These are phyloP conservation scores for Coilia nasus DNA, from an alignment of 2,797 vertebrate species.

Conservation along the genomic window DNA sequence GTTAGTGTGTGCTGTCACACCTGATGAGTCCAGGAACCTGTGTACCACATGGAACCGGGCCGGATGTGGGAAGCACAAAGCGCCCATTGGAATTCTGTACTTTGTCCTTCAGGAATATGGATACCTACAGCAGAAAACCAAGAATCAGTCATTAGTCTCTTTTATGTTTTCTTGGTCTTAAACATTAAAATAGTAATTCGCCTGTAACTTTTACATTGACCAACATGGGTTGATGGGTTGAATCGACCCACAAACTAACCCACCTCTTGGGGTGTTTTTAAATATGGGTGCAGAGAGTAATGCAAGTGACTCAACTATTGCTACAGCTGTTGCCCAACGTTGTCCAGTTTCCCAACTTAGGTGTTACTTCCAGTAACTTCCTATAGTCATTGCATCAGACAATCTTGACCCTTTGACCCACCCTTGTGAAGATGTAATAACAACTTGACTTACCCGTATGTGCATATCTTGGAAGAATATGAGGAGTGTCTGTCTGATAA, in stretches of 20 bases:
- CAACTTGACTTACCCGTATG: constrained; percentile 85
- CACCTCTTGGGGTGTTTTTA: background rate
- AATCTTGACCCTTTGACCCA: background rate
- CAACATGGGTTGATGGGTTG: too few relatives aligned
- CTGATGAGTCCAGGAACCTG: constrained; percentile 92
- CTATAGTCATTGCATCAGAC: background rate
- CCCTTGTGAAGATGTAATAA: background rate
- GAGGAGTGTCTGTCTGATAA: constrained; percentile 94
- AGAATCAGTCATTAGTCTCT: background rate
- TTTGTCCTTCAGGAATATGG: constrained; percentile 97
- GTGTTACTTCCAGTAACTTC: background rate
- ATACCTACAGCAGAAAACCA: constrained; percentile 79
- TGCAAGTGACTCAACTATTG: background rate
- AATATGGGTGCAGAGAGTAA: background rate
- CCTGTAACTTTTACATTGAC: too few relatives aligned
- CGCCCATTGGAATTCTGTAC: constrained; percentile 97
- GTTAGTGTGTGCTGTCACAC: constrained; percentile 61
- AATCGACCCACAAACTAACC: too few relatives aligned
- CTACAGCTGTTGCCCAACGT: background rate
- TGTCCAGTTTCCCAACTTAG: background rate
- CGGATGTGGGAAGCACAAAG: constrained; percentile 90
- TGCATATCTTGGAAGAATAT: constrained; percentile 99
- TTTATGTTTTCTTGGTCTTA: too few relatives aligned
- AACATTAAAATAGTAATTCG: too few relatives aligned
- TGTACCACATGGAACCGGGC: constrained; percentile 90